Conservation (phyloP, 2,797 vertebrate genomes). For the Botia almorhae region DNA sequence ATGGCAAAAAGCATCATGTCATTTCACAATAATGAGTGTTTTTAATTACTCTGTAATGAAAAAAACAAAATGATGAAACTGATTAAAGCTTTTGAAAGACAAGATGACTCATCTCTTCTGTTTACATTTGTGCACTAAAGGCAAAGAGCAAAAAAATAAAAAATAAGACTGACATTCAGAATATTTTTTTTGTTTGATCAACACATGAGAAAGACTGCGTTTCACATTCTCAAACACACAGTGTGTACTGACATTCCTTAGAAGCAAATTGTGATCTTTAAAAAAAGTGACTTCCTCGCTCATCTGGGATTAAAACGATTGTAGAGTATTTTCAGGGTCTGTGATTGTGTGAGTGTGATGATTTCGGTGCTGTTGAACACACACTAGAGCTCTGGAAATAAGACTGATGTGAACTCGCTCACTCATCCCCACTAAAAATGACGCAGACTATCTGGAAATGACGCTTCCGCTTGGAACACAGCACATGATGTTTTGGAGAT, state of each 20-base stretch:
- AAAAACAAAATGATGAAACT: not conserved
- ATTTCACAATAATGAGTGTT: not conserved
- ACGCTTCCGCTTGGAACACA: constrained; percentile 35
- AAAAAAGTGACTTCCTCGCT: constrained; percentile 60
- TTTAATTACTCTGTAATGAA: not conserved
- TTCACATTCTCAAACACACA: constrained; percentile 21
- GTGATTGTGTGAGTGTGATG: constrained; percentile 43
- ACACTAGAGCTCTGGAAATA: constrained; percentile 37
- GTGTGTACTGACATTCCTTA: constrained; percentile 35
- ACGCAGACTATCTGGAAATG: constrained; percentile 31
- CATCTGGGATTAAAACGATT: constrained; percentile 72
- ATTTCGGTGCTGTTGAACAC: constrained; percentile 41
- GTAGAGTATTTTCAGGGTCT: constrained; percentile 64
- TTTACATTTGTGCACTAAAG: constrained; percentile 69
- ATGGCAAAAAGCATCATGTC: not conserved
- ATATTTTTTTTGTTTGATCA: constrained; percentile 68
- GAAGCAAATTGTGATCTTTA: constrained; percentile 61
- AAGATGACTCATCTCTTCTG: constrained; percentile 61
- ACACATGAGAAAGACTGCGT: constrained; percentile 15
- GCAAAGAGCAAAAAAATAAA: constrained; percentile 58
- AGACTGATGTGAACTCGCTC: constrained; percentile 56
- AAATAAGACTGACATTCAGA: constrained; percentile 71
- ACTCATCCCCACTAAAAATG: constrained; percentile 44
- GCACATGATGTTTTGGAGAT: constrained; percentile 48
- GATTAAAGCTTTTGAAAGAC: not conserved